Evolutionary conservation across 2,888 invertebrate genomes (phyloP).

Genomic region (Drosophila austrosaltans): DNA sequence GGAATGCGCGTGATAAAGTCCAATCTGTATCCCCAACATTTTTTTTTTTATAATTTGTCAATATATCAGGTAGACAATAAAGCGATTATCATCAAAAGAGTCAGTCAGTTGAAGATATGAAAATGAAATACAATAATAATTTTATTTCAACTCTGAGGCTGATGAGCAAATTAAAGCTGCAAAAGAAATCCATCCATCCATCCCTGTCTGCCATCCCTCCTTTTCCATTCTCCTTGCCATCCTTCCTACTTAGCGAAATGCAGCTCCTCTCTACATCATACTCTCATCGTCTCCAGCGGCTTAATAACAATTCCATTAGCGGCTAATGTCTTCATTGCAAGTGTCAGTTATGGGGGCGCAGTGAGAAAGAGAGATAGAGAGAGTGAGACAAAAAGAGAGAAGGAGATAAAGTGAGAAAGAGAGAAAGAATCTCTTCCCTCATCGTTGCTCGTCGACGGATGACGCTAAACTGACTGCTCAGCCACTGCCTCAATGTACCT

Average conservation of each 20-base stretch:
- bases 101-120: slow-evolving; percentile 22
- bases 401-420: slow-evolving; percentile 16
- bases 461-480: slow-evolving; percentile 73
- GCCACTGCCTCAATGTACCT: slow-evolving; percentile 49
- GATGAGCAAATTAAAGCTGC: slow-evolving; percentile 73
- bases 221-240: neutral
- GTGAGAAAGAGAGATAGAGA: slow-evolving; percentile 26
- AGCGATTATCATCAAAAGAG: slow-evolving; percentile 59
- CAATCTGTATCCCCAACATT: slow-evolving; percentile 61
- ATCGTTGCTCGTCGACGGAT: slow-evolving; percentile 21
- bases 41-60: slow-evolving; percentile 73
- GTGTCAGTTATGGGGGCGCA: slow-evolving; percentile 80
- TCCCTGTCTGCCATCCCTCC: neutral
- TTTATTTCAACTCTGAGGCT: slow-evolving; percentile 64
- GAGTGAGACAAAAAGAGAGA: slow-evolving; percentile 3
- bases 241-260: slow-evolving; percentile 26
- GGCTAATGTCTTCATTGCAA: slow-evolving; percentile 84
- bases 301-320: slow-evolving; percentile 84
- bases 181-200: slow-evolving; percentile 26
- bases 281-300: slow-evolving; percentile 52
- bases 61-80: slow-evolving; percentile 74
- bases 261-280: slow-evolving; percentile 20
- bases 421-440: slow-evolving; percentile 5
- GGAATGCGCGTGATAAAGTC: slow-evolving; percentile 76
- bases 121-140: slow-evolving; percentile 73